phyloP scores from a whole-genome alignment of 2,113 vertebrate genomes.

The Dryoscopus gambensis region DNA sequence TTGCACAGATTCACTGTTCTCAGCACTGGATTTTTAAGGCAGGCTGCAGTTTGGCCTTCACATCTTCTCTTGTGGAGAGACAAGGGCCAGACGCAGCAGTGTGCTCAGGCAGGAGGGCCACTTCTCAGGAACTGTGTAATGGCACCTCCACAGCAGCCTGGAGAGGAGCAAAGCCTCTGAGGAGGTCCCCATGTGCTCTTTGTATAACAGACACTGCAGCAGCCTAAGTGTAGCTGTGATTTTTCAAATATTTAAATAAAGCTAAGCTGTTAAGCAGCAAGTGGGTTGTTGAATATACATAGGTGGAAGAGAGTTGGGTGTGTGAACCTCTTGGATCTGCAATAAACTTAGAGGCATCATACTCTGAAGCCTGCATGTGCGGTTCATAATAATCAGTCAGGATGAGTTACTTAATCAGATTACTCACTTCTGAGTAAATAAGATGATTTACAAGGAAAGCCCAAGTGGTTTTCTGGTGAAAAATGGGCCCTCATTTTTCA shows the following conservation, averaged over 20 bases:
- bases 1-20: fast-evolving
- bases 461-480: background rate
- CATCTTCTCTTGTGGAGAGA: background rate
- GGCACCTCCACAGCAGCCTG: fast-evolving
- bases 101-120: background rate
- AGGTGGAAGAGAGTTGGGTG: background rate
- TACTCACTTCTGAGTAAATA: background rate
- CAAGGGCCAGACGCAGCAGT: background rate
- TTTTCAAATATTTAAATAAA: background rate
- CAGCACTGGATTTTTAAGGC: background rate
- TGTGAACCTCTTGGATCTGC: too few relatives aligned
- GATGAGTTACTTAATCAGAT: background rate
- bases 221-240: background rate
- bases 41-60: background rate
- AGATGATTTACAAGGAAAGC: background rate
- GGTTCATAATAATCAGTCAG: background rate
- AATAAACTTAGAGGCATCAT: background rate
- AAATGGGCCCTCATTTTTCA: background rate
- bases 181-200: background rate
- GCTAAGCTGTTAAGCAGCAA: background rate
- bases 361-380: background rate
- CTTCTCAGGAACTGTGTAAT: background rate
- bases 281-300: background rate
- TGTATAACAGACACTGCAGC: background rate
- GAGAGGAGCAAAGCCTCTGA: background rate